phyloP scores from a whole-genome alignment of 2,113 vertebrate species.

The Dunckerocampus dactyliophorus region DNA sequence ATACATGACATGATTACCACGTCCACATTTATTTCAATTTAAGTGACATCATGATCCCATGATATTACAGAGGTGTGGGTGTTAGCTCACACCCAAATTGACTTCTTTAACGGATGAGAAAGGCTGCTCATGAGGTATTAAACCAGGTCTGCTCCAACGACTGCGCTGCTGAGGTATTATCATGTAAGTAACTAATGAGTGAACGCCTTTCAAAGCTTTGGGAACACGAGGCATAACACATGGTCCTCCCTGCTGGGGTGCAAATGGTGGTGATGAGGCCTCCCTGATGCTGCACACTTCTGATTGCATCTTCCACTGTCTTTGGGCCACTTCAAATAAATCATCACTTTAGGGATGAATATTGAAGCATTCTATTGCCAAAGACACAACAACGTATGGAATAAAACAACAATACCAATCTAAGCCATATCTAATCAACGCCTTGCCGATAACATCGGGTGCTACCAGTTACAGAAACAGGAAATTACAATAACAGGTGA shows the following conservation, averaged over 20 bases:
- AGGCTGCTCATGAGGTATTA: not conserved
- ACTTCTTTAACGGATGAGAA: not conserved
- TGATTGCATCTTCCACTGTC: constrained; percentile 1
- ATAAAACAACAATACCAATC: not conserved
- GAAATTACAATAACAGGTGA: too few species aligned
- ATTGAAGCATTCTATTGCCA: too few species aligned
- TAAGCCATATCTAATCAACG: not conserved
- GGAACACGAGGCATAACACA: constrained; percentile 1
- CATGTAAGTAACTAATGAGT: not conserved
- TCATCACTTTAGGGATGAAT: too few species aligned
- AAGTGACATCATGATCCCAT: not conserved
- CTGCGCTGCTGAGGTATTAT: not conserved
- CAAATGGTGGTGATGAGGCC: constrained; percentile 19
- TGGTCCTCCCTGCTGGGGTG: constrained; percentile 21
- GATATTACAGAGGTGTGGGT: not conserved
- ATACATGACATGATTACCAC: not conserved
- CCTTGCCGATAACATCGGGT: not conserved
- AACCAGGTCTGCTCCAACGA: not conserved
- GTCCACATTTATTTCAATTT: too few species aligned
- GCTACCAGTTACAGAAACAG: not conserved
- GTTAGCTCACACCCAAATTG: not conserved
- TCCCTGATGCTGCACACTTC: not conserved
- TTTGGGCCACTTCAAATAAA: not conserved
- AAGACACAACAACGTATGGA: not conserved
- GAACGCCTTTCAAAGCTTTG: not conserved